Percentiles rank a stretch among this genome's conserved stretches.
Evolutionary conservation across 2,888 invertebrate genomes (phyloP).

Genomic region (Caenorhabditis sp.): DNA sequence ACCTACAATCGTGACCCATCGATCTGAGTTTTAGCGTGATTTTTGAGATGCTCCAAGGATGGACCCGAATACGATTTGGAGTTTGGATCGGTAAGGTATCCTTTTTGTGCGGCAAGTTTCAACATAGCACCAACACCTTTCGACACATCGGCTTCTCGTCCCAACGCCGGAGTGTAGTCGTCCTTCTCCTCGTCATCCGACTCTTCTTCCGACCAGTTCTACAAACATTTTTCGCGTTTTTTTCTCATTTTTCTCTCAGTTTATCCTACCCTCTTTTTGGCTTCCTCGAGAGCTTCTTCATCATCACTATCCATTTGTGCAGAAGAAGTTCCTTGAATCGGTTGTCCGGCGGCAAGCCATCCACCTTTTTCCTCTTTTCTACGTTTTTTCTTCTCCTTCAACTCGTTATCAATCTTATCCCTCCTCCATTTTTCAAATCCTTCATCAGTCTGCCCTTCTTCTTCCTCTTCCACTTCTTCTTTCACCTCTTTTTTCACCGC

Average conservation of each 20-base stretch:
- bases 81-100: slow-evolving; percentile 52
- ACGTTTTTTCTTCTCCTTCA: slow-evolving; percentile 33
- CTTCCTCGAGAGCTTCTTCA: slow-evolving; percentile 48
- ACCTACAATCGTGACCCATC: slow-evolving; percentile 61
- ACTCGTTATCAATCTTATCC: slow-evolving; percentile 41
- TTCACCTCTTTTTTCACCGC: slow-evolving; percentile 37
- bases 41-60: slow-evolving; percentile 64
- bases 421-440: slow-evolving; percentile 47
- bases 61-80: slow-evolving; percentile 43
- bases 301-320: slow-evolving; percentile 49
- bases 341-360: slow-evolving; percentile 38
- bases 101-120: slow-evolving; percentile 63
- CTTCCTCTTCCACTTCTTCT: slow-evolving; percentile 20
- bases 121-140: slow-evolving; percentile 72
- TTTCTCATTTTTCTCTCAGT: not conserved
- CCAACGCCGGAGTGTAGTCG: slow-evolving; percentile 63
- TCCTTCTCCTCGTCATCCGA: slow-evolving; percentile 44
- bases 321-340: slow-evolving; percentile 1
- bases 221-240: slow-evolving; percentile 1
- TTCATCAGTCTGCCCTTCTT: slow-evolving; percentile 6
- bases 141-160: slow-evolving; percentile 65
- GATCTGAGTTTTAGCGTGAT: slow-evolving; percentile 53
- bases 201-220: slow-evolving; percentile 37
- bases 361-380: slow-evolving; percentile 39
- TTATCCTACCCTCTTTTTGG: slow-evolving; percentile 32